Evolutionary conservation across 2,797 vertebrate species (phyloP).

Genomic region (Graptemys geographica): DNA sequence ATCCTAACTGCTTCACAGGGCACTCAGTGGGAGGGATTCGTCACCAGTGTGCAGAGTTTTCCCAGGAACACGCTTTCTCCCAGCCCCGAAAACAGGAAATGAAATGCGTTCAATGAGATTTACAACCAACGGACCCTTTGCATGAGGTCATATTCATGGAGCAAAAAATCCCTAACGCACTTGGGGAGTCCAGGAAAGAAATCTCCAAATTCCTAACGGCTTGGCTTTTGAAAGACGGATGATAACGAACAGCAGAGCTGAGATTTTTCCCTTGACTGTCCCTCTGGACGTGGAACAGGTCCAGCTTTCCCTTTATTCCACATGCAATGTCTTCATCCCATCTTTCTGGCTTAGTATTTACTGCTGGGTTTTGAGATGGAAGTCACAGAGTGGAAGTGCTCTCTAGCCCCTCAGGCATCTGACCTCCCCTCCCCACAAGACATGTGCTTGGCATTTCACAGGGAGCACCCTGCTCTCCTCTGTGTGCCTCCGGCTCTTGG

Average conservation of each 20-base stretch:
- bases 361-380: background rate
- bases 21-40: background rate
- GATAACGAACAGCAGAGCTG: background rate
- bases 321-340: background rate
- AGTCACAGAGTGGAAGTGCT: background rate
- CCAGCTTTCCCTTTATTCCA: background rate
- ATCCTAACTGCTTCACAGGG: background rate
- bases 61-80: background rate
- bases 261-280: background rate
- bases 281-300: background rate
- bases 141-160: conserved; percentile 8
- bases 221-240: background rate
- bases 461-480: background rate
- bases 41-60: background rate
- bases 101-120: background rate
- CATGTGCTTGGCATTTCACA: background rate
- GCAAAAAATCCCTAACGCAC: background rate
- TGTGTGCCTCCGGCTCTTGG: background rate
- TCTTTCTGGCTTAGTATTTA: background rate
- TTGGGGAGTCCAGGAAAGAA: background rate
- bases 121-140: conserved; percentile 9
- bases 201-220: background rate
- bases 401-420: no score
- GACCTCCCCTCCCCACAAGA: background rate
- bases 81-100: background rate